These are phyloP conservation scores for Nibea albiflora DNA, from an alignment of 2,113 vertebrate genomes.

Conservation along the genomic window DNA sequence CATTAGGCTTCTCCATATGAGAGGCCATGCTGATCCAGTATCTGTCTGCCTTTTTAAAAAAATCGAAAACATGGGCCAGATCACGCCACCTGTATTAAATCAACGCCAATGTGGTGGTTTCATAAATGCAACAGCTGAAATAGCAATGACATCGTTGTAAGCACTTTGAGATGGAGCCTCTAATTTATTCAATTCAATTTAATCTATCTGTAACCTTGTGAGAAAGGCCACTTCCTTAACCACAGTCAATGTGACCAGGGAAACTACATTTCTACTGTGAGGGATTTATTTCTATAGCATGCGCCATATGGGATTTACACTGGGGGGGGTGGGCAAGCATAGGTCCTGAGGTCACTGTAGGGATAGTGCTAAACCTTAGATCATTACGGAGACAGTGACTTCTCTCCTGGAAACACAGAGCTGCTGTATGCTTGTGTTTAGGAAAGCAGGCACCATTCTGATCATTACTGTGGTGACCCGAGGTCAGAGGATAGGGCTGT, in stretches of 20 bases:
- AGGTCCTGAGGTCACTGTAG: too few relatives aligned
- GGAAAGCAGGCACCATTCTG: too few relatives aligned
- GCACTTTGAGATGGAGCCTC: neutral
- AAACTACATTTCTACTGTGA: too few relatives aligned
- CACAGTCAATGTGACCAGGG: neutral
- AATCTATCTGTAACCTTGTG: neutral
- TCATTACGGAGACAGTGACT: too few relatives aligned
- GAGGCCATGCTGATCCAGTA: neutral
- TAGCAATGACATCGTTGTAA: neutral
- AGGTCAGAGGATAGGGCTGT: too few relatives aligned
- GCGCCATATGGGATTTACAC: too few relatives aligned
- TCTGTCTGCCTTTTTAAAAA: neutral
- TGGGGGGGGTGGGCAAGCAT: too few relatives aligned
- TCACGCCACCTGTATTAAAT: neutral
- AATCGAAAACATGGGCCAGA: slow-evolving; percentile 14
- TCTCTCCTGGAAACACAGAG: too few relatives aligned
- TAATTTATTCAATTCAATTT: neutral
- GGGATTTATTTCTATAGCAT: too few relatives aligned
- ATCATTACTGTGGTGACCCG: too few relatives aligned
- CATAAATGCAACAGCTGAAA: slow-evolving; percentile 2
- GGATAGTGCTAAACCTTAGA: too few relatives aligned
- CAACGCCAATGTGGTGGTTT: neutral
- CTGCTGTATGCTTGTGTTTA: too few relatives aligned
- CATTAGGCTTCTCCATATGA: slow-evolving; percentile 30
- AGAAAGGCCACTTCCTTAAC: slow-evolving; percentile 1